These are phyloP conservation scores for Potorous gilbertii DNA, from an alignment of 2,797 vertebrate species.

Conservation along the genomic window DNA sequence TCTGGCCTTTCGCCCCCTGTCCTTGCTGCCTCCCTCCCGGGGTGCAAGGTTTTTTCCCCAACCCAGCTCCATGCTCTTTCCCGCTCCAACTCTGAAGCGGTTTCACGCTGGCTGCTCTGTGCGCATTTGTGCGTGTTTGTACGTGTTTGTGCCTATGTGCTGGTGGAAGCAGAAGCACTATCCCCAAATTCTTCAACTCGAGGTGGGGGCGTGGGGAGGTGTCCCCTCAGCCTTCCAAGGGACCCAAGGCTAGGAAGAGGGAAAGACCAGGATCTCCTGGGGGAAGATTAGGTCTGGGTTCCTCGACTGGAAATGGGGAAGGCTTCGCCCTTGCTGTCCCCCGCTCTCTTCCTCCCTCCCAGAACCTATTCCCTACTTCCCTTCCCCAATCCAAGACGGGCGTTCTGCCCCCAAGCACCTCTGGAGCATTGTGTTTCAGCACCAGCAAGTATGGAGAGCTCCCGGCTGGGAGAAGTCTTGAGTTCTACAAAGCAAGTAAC, in stretches of 20 bases:
- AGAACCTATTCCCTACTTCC: not conserved
- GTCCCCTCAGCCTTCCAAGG: not conserved
- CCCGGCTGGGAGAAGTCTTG: not conserved
- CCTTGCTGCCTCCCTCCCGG: constrained; percentile 1
- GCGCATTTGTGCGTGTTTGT: constrained; percentile 6
- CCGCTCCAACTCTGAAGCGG: not conserved
- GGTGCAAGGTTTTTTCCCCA: not conserved
- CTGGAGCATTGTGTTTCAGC: not conserved
- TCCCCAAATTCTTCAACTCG: not conserved
- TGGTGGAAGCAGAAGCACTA: not conserved
- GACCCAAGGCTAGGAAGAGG: not conserved
- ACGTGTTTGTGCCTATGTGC: not conserved
- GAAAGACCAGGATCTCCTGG: not conserved
- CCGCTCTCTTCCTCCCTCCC: not conserved
- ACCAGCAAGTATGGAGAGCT: not conserved
- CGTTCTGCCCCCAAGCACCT: not conserved
- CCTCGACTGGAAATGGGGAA: not conserved
- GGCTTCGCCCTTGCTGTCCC: not conserved
- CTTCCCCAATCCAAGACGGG: not conserved
- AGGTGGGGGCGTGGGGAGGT: not conserved
- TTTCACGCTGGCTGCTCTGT: not conserved
- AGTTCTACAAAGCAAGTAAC: not conserved
- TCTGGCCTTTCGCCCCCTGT: not conserved
- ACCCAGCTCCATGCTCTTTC: not conserved
- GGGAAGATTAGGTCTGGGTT: not conserved